Evolutionary conservation across 1,140 invertebrate species (phyloP), one percentile per base, ranked within the genome.

Genomic region (Drosophila arizonae): DNA sequence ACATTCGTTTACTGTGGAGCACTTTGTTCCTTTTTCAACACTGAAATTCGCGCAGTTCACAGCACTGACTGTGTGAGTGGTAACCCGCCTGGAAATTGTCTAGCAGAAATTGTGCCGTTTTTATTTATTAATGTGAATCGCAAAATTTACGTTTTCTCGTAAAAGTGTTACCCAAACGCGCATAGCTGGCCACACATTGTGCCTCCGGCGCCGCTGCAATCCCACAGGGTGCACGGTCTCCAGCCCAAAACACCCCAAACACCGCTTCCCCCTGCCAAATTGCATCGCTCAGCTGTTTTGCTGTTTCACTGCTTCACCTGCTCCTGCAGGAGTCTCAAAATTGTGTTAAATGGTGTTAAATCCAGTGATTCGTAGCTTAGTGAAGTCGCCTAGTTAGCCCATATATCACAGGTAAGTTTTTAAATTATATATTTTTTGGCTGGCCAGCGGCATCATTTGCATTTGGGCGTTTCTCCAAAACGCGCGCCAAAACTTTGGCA

Each of bases 151-250:
- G 24, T 13, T 43, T 5, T 45, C 21, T 36, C 15, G 21, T 17
- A 21, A 17, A 10, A 13, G 8, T 24, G 39, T 5, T 39, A 48
- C 41, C 5, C 1, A 15, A 9, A 10, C 10, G 3, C 3, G 4
- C 46, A 33, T 56, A 15, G n/a, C 46, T 61, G 24, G 56, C 13
- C 24, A 48, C 15, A 60, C 39, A 57, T 8, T 36, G 67, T 70
- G 66, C 67, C 46, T 52, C 72, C 67, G 72, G 72, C 72, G 66
- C 54, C 72, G 72, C 51, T 74, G 65, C 36, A 70, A 52, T 70
- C 58, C 72, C 72, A 74, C 58, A 52, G 67, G 72, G 72, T 74
- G 72, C 51, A 51, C 72, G 72, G 67, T 39, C 26, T 43, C 9
- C 15, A 55, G 43, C 69, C 72, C 43, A 45, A 45, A 46, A 21